Conservation (phyloP, 2,113 vertebrate species). For the Telmatochromis sp. region DNA sequence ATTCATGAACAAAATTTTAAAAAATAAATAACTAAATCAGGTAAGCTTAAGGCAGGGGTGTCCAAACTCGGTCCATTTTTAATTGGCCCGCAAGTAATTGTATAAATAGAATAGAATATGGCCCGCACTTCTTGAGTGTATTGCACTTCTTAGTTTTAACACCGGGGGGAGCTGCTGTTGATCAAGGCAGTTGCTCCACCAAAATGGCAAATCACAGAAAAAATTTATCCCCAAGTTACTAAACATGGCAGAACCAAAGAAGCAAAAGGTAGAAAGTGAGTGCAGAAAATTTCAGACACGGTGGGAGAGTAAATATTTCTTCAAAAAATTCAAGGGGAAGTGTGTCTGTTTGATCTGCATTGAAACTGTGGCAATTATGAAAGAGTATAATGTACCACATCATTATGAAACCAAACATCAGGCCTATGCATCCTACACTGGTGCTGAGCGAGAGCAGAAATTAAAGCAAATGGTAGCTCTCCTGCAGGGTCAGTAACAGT, state of each 20-base stretch:
- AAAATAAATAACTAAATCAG: neutral
- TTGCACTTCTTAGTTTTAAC: neutral
- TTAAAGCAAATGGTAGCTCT: fast-evolving
- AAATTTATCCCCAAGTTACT: neutral
- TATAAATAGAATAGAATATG: neutral
- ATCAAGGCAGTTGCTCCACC: neutral
- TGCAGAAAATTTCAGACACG: neutral
- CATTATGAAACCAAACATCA: too few relatives aligned
- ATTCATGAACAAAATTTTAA: neutral
- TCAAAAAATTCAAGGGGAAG: neutral
- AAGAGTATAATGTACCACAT: fast-evolving
- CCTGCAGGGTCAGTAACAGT: too few relatives aligned
- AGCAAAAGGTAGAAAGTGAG: fast-evolving
- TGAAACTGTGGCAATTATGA: neutral
- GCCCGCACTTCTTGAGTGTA: neutral
- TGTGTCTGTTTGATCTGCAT: neutral
- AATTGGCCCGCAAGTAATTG: neutral
- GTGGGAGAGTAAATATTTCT: neutral
- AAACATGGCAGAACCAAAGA: neutral
- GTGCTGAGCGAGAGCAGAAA: too few relatives aligned
- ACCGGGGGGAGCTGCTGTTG: fast-evolving
- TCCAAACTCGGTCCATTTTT: neutral
- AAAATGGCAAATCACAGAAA: neutral
- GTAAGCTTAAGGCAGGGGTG: neutral
- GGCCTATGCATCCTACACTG: too few relatives aligned